Percentiles rank a stretch among this genome's conserved stretches.
These are phyloP conservation scores for Aphelocoma coerulescens DNA, from an alignment of 2,113 vertebrate species.

Conservation along the genomic window DNA sequence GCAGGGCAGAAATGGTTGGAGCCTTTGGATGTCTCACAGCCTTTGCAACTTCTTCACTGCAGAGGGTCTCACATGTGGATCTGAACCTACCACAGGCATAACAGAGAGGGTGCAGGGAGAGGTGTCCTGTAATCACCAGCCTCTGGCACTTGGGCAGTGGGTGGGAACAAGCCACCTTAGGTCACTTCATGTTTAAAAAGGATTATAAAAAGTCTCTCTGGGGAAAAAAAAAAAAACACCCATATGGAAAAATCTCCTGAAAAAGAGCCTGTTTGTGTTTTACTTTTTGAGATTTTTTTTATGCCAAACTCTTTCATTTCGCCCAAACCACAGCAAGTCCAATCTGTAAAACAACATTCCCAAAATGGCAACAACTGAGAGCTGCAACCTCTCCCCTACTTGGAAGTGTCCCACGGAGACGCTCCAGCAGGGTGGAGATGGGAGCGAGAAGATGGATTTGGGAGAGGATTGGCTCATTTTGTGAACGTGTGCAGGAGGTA, in stretches of 20 bases:
- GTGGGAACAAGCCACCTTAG: background rate
- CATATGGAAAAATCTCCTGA: slow-evolving; percentile 3
- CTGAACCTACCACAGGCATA: background rate
- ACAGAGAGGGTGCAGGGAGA: background rate
- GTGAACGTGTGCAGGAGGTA: slow-evolving; percentile 31
- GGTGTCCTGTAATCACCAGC: background rate
- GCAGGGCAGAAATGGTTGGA: background rate
- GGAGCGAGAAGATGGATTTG: background rate
- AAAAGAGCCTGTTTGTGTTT: slow-evolving; percentile 49
- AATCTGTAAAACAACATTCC: slow-evolving; percentile 54
- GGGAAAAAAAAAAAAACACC: background rate
- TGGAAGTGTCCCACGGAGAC: slow-evolving; percentile 51
- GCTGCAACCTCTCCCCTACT: slow-evolving; percentile 66
- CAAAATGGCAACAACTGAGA: slow-evolving; percentile 43
- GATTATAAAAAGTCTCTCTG: background rate
- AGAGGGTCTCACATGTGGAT: background rate
- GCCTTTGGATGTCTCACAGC: background rate
- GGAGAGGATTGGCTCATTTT: slow-evolving; percentile 8
- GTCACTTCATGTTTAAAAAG: background rate
- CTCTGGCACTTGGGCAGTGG: background rate
- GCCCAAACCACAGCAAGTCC: slow-evolving; percentile 34
- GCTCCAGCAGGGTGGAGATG: slow-evolving; percentile 37
- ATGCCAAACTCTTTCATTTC: slow-evolving; percentile 46
- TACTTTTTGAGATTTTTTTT: background rate
- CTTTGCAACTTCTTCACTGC: background rate